These are phyloP conservation scores for Drosophila tristis DNA, from an alignment of 1,140 invertebrate species.

Conservation along the genomic window DNA sequence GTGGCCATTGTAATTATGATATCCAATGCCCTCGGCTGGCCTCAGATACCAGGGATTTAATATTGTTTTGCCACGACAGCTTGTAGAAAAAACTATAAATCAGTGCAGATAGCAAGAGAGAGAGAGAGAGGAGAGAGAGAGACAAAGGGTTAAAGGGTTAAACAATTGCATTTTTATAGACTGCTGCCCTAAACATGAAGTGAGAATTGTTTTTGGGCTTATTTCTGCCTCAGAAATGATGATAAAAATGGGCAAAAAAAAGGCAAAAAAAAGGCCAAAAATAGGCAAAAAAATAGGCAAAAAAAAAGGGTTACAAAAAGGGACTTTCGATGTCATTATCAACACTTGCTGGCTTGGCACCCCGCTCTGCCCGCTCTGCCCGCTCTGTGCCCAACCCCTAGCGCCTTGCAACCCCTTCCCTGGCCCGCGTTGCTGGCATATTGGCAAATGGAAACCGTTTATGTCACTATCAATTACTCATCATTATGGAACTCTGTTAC, in stretches of 20 bases:
- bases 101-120: constrained; percentile 24
- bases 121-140: not conserved
- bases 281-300: not conserved
- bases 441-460: constrained; percentile 54
- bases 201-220: constrained; percentile 56
- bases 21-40: constrained; percentile 56
- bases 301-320: constrained; percentile 25
- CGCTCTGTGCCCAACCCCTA: constrained; percentile 16
- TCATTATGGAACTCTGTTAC: constrained; percentile 67
- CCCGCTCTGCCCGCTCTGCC: constrained; percentile 3
- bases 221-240: constrained; percentile 49
- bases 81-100: constrained; percentile 70
- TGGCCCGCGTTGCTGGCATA: constrained; percentile 37
- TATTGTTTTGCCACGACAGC: constrained; percentile 73
- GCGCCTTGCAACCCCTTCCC: constrained; percentile 1
- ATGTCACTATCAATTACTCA: constrained; percentile 83
- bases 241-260: constrained; percentile 37
- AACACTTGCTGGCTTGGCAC: constrained; percentile 59
- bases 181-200: constrained; percentile 54
- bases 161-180: constrained; percentile 74
- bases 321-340: constrained; percentile 65
- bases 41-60: constrained; percentile 72
- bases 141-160: constrained; percentile 23
- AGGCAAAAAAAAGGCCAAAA: not conserved
- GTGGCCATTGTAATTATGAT: constrained; percentile 71